Evolutionary conservation across 1,140 invertebrate species (phyloP), one percentile per base, ranked within the genome.

Genomic region (Drosophila yakuba): DNA sequence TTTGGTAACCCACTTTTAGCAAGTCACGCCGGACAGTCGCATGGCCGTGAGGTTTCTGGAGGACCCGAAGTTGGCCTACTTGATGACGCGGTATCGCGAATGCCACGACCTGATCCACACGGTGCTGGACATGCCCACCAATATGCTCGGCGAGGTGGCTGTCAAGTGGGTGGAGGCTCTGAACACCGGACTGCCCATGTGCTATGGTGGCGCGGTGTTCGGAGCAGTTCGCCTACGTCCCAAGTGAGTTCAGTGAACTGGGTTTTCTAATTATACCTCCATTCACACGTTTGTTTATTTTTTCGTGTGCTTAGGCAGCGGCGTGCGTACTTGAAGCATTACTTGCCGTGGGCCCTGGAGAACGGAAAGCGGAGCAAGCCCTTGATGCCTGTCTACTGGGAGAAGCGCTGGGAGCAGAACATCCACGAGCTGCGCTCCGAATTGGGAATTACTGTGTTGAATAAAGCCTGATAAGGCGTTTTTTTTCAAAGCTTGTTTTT

Each of bases 111-210:
- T 99, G 55, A 95, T 98, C 67, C 98, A 99, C 93, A 96, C 98
- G 0, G 93, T 97, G 7, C 94, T 99, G 35, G 95, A 95, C 59
- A 98, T 99, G 97, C 98, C 97, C 14, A 99, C 98, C 7, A 98
- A 98, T 89, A 99, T 99, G 97, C 93, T 98, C 6, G 97, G 97
- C 89, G 94, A 95, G 91, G 97, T 99, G 15, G 95, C 97, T 7
- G 97, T 99, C 5, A 99, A 99, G 93, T 99, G 98, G 98, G 94
- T 99, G 58, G 99, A 99, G 95, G 98, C 95, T 7, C 95, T 99
- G 48, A 98, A 98, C 93, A 97, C 96, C 15, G 95, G 94, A 57
- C 92, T 99, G 32, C 98, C 98, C 2, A 98, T 99, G 97, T 98
- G 97, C 90, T 93, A 97, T 51, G 94, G 94, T 66, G 98, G 96